Conservation (phyloP, 37 sponge, comb jelly and placozoan species). For the Hormiphora californensis region DNA sequence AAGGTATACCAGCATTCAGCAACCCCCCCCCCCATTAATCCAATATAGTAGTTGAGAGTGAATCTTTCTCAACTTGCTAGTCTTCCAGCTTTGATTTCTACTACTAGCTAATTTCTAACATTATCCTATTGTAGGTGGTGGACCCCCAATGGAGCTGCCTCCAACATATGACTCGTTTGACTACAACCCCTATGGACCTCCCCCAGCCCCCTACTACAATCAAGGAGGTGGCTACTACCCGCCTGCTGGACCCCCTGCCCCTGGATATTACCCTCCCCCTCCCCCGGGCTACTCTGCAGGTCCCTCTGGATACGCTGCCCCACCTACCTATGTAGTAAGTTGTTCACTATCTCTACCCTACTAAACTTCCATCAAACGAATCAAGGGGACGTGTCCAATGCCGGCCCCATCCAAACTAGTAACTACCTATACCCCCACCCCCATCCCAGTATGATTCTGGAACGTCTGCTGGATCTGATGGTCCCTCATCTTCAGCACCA, state of each 20-base stretch:
- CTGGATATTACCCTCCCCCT: background rate
- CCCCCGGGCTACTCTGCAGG: background rate
- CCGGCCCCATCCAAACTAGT: too few relatives aligned
- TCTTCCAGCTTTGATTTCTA: background rate
- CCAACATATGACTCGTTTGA: constrained; percentile 41
- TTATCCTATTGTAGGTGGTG: background rate
- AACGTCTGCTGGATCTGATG: too few relatives aligned
- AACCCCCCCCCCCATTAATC: background rate
- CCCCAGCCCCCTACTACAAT: constrained; percentile 30
- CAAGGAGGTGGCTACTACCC: background rate
- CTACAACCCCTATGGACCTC: constrained; percentile 52
- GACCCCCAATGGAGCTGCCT: constrained; percentile 1
- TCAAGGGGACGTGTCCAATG: too few relatives aligned
- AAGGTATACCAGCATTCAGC: background rate
- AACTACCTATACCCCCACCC: too few relatives aligned
- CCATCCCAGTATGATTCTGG: too few relatives aligned
- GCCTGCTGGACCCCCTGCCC: background rate
- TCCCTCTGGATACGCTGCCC: background rate
- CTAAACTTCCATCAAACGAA: too few relatives aligned
- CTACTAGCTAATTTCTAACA: background rate
- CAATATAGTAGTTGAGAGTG: too few relatives aligned
- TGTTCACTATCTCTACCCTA: too few relatives aligned
- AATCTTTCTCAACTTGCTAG: background rate
- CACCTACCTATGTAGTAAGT: constrained; percentile 14
- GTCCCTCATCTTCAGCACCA: background rate